phyloP scores from a whole-genome alignment of 2,888 invertebrate species.

The Polyommatus iphigenia region DNA sequence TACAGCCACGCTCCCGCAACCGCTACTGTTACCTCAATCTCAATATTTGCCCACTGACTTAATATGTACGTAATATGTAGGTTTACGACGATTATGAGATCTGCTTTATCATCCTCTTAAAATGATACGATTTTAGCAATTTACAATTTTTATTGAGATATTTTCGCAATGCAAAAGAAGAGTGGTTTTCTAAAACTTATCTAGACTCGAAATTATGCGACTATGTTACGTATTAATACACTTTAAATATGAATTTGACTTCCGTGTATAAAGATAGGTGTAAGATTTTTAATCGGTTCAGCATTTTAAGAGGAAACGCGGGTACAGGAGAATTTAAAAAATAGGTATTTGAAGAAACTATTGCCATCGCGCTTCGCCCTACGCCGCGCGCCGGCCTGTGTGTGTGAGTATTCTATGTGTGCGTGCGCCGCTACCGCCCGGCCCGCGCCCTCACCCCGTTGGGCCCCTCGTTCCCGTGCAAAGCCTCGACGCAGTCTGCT shows the following conservation, averaged over 20 bases:
- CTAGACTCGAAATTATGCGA: not conserved
- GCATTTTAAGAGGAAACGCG: too few species aligned
- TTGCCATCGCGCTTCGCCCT: too few species aligned
- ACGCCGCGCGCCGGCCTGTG: too few species aligned
- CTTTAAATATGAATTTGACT: not conserved
- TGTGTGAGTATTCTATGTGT: too few species aligned
- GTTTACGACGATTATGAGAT: conserved; percentile 7
- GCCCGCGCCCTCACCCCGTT: too few species aligned
- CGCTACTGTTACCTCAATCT: conserved; percentile 15
- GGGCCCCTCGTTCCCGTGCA: too few species aligned
- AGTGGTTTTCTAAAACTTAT: not conserved
- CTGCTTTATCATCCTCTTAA: conserved; percentile 1
- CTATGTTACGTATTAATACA: not conserved
- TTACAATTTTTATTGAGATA: not conserved
- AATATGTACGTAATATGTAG: conserved; percentile 10
- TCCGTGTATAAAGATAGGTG: not conserved
- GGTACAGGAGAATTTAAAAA: too few species aligned
- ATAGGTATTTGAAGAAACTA: too few species aligned
- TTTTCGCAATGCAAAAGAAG: not conserved
- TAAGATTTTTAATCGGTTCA: not conserved
- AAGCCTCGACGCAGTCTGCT: too few species aligned
- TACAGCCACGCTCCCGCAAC: not conserved
- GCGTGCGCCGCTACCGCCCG: too few species aligned
- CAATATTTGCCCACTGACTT: not conserved
- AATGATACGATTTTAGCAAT: not conserved